Evolutionary conservation across 2,888 invertebrate species (phyloP).

Genomic region (Limnephilus auricula): DNA sequence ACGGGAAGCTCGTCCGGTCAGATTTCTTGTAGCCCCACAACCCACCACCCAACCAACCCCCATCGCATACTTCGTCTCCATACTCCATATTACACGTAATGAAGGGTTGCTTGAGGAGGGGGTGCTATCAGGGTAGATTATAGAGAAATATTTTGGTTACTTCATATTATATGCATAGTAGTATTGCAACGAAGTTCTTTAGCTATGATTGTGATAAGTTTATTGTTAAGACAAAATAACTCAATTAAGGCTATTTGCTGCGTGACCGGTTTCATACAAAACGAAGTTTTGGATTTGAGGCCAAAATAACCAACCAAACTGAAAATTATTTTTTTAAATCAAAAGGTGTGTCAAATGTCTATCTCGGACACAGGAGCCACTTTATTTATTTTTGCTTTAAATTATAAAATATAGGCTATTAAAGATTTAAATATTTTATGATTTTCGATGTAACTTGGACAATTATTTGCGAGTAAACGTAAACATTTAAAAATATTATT

Average conservation of each 20-base stretch:
- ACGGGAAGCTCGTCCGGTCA: constrained; percentile 12
- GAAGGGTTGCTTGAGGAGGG: background rate
- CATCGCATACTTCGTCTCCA: background rate
- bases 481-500: no score
- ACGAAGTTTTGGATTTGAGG: no score
- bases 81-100: background rate
- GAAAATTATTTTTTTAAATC: no score
- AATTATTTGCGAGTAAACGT: no score
- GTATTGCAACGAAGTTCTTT: background rate
- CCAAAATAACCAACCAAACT: no score
- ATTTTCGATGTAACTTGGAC: no score
- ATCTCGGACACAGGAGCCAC: no score
- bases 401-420: no score
- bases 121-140: background rate
- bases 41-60: background rate
- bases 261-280: no score
- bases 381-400: no score
- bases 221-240: background rate
- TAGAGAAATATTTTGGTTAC: background rate
- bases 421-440: no score
- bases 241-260: background rate
- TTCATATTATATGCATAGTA: background rate
- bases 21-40: constrained; percentile 29
- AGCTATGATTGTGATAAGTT: background rate
- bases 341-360: no score